Evolutionary conservation across 1,140 invertebrate genomes (phyloP), one percentile per base, ranked within the genome.

Genomic region (Hyphantria cunea): DNA sequence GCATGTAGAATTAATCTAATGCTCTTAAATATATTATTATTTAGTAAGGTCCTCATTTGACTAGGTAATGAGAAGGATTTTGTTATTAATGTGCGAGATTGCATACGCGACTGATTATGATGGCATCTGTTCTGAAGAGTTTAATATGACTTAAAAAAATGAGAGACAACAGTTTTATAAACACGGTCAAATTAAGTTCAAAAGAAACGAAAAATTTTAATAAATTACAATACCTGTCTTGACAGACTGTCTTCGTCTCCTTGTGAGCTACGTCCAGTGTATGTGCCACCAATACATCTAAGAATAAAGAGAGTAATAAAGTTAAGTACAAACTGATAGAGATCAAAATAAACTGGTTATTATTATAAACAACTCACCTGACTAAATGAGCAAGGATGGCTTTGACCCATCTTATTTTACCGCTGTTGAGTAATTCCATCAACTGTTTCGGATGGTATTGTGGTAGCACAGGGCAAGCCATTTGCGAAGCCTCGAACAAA

Each of bases 391-490:
- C 95, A 37, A 99, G 91, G 63, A 99, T 99, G 0, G 98, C 98
- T 89, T 99, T 99, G 0, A 99, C 99, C 94, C 98, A 97, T 74
- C 97, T 92, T 34, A 99, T 98, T 92, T 99, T 99, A 0, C 99
- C 99, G 59, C 98, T 99, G 90, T 99, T 99, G 0, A 99, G 91
- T n/a, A 99, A 90, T 84, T 99, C 99, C 96, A 99, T 99, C 3
- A 99, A 90, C 79, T 99, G 98, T 82, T 99, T 99, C 0, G 99
- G 99, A 93, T 99, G 99, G 90, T 99, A 99, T 78, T 99, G 99
- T 0, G 99, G 99, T 63, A 99, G 89, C n/a, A 99, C 98, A 0
- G 98, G 98, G 80, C 97, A 98, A 0, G 97, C 97, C 71, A 99
- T 96, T 50, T 97, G 93, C n/a, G 97, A 97, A 0, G 98, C 98